Base-by-base conservation (phyloP, 2,113 vertebrate species). In the Poeciliopsis occidentalis region DNA sequence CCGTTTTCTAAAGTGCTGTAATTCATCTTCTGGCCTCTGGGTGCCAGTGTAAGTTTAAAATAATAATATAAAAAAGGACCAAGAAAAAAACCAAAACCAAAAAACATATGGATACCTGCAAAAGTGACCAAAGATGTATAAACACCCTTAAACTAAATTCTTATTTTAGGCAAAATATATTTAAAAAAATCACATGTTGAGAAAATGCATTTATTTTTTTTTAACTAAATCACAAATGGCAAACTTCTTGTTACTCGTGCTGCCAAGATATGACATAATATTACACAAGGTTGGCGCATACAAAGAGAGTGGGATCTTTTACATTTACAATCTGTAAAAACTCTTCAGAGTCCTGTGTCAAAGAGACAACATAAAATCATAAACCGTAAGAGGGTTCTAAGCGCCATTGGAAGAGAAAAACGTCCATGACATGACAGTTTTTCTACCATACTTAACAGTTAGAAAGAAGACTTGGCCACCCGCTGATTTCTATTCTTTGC, bases 1-100 rank as follows among this genome's bases (percentile, higher is more conserved):
- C 0, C 1, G 1, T 17, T 4, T 2, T 27, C n/a, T 30, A 29
- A 30, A 34, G 8, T 2, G 0, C 8, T 90, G 84, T n/a, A 85
- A 69, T 92, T 80, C 84, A 32, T 22, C 2, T 1, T 71, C 39
- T 71, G 60, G 22, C 87, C 94, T 80, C 69, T 76, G 81, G 92
- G 66, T 86, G 94, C 92, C 93, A 91, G 88, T 81, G 37, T 73
- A 80, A 71, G 74, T 51, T 39, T 64, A n/a, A 57, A 57, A 57
- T 5, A n/a, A 57, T 37, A 37, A 12, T 37, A 4, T 17, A 44
- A 54, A 54, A 27, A 1, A 7, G 2, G 51, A n/a, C 22, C 22
- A 24, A 57, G 10, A 13, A n/a, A 57, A n/a, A n/a, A n/a, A 10
- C 11, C 3, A 29, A 29, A 29, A 29, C 29, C 29, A 29, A 29